phyloP scores from a whole-genome alignment of 1,140 invertebrate genomes.

The Melanaphis sacchari region DNA sequence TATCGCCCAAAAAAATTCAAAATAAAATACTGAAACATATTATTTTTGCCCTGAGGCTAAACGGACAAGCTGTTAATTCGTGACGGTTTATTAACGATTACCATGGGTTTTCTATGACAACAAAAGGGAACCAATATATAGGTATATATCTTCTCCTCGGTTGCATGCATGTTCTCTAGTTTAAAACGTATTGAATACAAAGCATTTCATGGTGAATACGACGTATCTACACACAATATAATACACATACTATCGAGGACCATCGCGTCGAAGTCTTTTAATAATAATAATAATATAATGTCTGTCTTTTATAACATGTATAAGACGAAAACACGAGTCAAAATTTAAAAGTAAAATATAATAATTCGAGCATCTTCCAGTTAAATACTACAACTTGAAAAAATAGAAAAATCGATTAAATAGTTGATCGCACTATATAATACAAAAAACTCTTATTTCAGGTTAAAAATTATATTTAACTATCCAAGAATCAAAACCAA shows the following conservation, averaged over 20 bases:
- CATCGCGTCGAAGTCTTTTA: not conserved
- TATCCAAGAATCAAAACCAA: no score
- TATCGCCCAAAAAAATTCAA: not conserved
- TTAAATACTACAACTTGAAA: not conserved
- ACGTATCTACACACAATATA: conserved; percentile 32
- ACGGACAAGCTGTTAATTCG: conserved; percentile 48
- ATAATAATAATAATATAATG: conserved; percentile 23
- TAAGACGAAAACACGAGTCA: not conserved
- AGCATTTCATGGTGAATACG: conserved; percentile 55
- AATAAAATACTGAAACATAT: conserved; percentile 19
- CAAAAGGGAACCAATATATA: conserved; percentile 48
- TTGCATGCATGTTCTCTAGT: conserved; percentile 48
- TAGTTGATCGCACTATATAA: no score
- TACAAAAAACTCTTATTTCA: no score
- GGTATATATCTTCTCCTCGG: conserved; percentile 9
- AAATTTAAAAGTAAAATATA: not conserved
- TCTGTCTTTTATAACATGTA: not conserved
- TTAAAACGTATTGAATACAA: conserved; percentile 52
- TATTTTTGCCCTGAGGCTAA: conserved; percentile 50
- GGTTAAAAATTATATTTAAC: no score
- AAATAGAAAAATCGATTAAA: not conserved
- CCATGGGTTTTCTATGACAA: conserved; percentile 50
- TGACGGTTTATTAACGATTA: conserved; percentile 58
- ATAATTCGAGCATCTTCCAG: not conserved
- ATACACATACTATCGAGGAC: not conserved